A percentile compares a stretch with the other conserved stretches of the same genome.
These are phyloP conservation scores for Drosophila parvula DNA, from an alignment of 1,140 invertebrate species.

Conservation along the genomic window DNA sequence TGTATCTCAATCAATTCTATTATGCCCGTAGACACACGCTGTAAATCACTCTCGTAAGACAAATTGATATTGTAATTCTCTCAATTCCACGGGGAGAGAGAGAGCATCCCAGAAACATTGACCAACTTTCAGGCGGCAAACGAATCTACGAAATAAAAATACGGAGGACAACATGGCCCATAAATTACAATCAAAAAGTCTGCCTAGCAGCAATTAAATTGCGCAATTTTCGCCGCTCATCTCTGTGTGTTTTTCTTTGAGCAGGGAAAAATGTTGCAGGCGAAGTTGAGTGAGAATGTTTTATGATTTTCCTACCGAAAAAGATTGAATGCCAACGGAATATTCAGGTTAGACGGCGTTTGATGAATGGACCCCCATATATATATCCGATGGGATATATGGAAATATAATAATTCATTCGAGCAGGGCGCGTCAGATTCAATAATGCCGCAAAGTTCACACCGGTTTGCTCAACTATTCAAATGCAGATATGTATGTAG, in stretches of 20 bases:
- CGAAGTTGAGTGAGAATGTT: conserved; percentile 20
- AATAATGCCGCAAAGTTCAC: conserved; percentile 17
- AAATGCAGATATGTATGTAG: conserved; percentile 7
- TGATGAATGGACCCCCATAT: conserved; percentile 20
- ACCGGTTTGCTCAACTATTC: conserved; percentile 28
- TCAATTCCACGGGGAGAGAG: background rate
- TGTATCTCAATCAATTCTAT: conserved; percentile 41
- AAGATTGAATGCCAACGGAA: conserved; percentile 35
- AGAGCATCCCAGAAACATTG: conserved; percentile 47
- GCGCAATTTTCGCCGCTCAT: conserved; percentile 51
- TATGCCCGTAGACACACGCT: conserved; percentile 27
- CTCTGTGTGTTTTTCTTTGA: background rate
- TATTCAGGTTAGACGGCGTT: conserved; percentile 10
- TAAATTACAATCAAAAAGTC: conserved; percentile 76
- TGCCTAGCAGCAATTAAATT: conserved; percentile 76
- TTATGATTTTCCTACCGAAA: conserved; percentile 18
- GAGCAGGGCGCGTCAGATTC: conserved; percentile 11
- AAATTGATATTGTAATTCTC: conserved; percentile 53
- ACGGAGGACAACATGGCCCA: conserved; percentile 70
- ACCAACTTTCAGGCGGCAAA: conserved; percentile 60
- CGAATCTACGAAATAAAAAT: conserved; percentile 11
- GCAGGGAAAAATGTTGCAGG: conserved; percentile 2
- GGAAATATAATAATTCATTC: conserved; percentile 15
- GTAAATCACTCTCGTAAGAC: conserved; percentile 48
- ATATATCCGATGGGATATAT: background rate